Evolutionary conservation across 2,113 vertebrate species (phyloP).

Genomic region (Planiliza haematocheilus): DNA sequence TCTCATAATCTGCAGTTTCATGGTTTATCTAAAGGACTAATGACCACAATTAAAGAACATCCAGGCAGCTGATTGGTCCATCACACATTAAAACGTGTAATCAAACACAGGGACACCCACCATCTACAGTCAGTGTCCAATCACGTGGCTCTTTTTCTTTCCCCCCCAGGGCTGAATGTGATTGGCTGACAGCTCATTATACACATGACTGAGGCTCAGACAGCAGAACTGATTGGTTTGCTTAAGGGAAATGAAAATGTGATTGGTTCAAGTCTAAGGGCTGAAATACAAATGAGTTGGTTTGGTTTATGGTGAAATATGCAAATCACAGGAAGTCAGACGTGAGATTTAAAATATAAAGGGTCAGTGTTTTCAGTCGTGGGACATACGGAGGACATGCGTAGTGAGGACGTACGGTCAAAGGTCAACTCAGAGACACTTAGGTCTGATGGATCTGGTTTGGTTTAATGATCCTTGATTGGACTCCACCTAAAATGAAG

Average conservation of each 20-base stretch:
- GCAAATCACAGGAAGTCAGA: background rate
- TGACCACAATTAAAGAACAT: background rate
- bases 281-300: constrained; percentile 47
- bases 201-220: constrained; percentile 38
- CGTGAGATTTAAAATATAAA: background rate
- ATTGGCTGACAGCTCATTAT: constrained; percentile 67
- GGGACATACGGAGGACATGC: too few species aligned
- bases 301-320: constrained; percentile 35
- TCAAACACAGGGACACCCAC: background rate
- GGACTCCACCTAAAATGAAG: too few species aligned
- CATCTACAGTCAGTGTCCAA: constrained; percentile 33
- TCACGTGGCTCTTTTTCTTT: background rate
- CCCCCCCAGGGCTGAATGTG: constrained; percentile 14
- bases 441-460: too few species aligned
- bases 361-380: background rate
- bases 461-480: too few species aligned
- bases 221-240: constrained; percentile 62
- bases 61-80: background rate
- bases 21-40: background rate
- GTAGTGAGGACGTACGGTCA: too few species aligned
- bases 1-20: too few species aligned
- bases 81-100: background rate
- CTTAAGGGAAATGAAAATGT: constrained; percentile 37
- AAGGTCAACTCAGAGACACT: too few species aligned
- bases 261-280: constrained; percentile 39